Evolutionary conservation across 64 coral and sea anemone species (phyloP), one percentile per base, ranked within the genome.

Genomic region (Actinia tenebrosa): DNA sequence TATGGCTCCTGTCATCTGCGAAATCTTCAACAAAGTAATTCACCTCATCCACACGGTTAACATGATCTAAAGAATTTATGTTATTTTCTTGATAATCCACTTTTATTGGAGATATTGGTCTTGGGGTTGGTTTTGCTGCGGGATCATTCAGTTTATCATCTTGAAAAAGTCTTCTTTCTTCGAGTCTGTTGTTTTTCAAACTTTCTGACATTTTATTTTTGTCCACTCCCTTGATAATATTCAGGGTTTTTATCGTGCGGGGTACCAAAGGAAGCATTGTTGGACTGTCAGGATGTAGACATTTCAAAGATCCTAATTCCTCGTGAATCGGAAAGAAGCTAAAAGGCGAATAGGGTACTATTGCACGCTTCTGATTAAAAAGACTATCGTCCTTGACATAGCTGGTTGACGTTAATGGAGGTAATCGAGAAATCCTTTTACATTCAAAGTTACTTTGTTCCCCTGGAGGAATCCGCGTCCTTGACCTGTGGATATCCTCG

Each of bases 261-360:
- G 5, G 20, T 18, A 19, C 56, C 59, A 68, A 68, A 22, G 64
- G 3, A 68, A 23, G 20, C 8, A 68, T 7, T 68, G 64, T n/a
- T 68, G 19, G 19, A n/a, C 20, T 68, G 18, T 68, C 64, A 68
- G 18, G n/a, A 20, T n/a, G 18, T 68, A 68, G 4, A 55, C 79
- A 50, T 50, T 50, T 50, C 4, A 50, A 50, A 50, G 47, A 71
- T 4, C 83, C 30, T 16, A 79, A 77, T 18, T 86, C 83, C 7
- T 91, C 89, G 15, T 86, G 83, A 91, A 91, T 91, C 4, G 89
- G 89, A 64, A 91, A 68, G 19, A 68, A 17, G 22, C 19, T 68
- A n/a, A 23, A 68, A n/a, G 19, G 7, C n/a, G 64, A n/a, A 8
- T 19, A 68, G 4, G 64, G 64, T n/a, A 20, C 63, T 19, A 19